Evolutionary conservation across 2,888 invertebrate genomes (phyloP).

Genomic region (Cyaniris semiargus): DNA sequence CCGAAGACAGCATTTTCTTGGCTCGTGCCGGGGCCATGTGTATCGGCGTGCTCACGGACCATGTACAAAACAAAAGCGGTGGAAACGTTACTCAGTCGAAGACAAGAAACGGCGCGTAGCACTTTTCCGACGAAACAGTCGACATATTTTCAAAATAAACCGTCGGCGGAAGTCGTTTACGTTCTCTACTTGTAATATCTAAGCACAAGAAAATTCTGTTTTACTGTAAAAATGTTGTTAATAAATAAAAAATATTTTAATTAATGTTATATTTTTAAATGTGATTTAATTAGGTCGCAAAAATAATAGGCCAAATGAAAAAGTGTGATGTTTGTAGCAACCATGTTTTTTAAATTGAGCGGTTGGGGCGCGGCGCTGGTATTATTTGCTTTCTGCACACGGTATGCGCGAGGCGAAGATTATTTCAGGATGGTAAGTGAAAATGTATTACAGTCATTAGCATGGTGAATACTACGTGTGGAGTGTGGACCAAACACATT

Average conservation of each 20-base stretch:
- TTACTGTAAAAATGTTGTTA: conserved; percentile 20
- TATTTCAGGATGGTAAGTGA: conserved; percentile 73
- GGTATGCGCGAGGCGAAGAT: conserved; percentile 62
- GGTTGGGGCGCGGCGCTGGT: conserved; percentile 49
- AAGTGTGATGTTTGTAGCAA: conserved; percentile 46
- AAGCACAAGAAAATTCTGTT: background rate
- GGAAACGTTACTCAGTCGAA: conserved; percentile 72
- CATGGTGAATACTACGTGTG: conserved; percentile 30
- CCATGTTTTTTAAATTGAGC: conserved; percentile 57
- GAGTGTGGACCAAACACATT: background rate
- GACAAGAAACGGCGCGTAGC: conserved; percentile 68
- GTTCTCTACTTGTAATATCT: background rate
- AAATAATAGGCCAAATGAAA: conserved; percentile 11
- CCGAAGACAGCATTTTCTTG: conserved; percentile 42
- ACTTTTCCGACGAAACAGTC: conserved; percentile 54
- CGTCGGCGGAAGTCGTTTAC: background rate
- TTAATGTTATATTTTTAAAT: background rate
- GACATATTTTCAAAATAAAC: conserved; percentile 33
- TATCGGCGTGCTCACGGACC: conserved; percentile 65
- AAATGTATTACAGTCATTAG: conserved; percentile 37
- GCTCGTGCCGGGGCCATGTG: conserved; percentile 61
- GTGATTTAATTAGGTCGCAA: background rate
- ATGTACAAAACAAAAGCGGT: conserved; percentile 74
- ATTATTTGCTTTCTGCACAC: conserved; percentile 69
- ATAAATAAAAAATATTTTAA: background rate